Evolutionary conservation across 2,888 invertebrate genomes (phyloP), one percentile per base, ranked within the genome.

Genomic region (Encarsia formosa): DNA sequence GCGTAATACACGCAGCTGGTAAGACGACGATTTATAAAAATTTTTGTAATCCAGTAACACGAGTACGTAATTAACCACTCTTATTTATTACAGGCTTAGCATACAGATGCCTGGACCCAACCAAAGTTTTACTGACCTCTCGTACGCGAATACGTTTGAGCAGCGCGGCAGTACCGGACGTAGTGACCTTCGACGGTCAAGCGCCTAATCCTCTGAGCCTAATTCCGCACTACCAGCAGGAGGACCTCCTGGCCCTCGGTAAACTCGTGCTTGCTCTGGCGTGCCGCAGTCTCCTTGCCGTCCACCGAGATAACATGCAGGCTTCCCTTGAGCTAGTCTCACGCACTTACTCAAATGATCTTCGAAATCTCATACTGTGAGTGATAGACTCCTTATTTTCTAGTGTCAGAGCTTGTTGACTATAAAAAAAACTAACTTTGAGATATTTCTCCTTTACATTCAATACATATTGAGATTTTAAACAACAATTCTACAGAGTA

Each of bases 311-410:
- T 64, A 91, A 92, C 76, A 81, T 96, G 63, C 83, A 87, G 67
- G 85, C 88, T 9, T 92, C 92, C 50, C 81, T 98, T 73, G 94
- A 95, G 61, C 82, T 94, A 60, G 88, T 98, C 62, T 81, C 90
- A 53, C 81, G 93, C 65, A 86, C 89, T 63, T 98, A 97, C 78
- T 96, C 97, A 32, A 79, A 86, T 16, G 98, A 98, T 78, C 84
- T 98, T 68, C 86, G 94, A 74, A 96, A 96, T 77, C 81, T 98
- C 58, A 90, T 98, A 68, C 78, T 92, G 93, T 95, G 80, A 75
- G 83, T 76, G n/a, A n/a, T n/a, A n/a, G n/a, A n/a, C n/a, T n/a
- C n/a, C n/a, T n/a, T n/a, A n/a, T n/a, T n/a, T n/a, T n/a, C n/a
- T n/a, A n/a, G n/a, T n/a, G n/a, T n/a, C n/a, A n/a, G n/a, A n/a